Conservation (phyloP, 2,113 vertebrate genomes). For the Ctenomys sociabilis region DNA sequence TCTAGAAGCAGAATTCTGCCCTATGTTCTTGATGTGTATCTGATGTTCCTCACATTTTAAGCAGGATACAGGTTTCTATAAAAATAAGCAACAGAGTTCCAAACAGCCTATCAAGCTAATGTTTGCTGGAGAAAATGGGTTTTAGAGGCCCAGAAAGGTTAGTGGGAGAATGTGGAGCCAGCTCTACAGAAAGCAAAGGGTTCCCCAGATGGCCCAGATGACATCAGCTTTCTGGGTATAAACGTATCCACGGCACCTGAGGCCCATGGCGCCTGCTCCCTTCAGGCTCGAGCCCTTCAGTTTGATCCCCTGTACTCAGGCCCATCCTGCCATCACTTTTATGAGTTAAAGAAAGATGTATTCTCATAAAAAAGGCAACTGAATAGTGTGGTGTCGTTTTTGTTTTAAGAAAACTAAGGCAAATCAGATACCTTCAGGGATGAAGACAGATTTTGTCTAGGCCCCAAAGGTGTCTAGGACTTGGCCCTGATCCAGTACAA, state of each 20-base stretch:
- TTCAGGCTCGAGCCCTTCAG: not conserved
- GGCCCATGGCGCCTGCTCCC: not conserved
- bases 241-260: not conserved
- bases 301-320: not conserved
- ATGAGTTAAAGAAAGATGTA: not conserved
- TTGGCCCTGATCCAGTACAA: not conserved
- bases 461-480: not conserved
- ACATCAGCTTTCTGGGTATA: not conserved
- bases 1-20: not conserved
- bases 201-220: not conserved
- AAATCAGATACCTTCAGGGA: not conserved
- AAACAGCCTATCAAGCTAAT: not conserved
- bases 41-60: not conserved
- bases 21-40: not conserved
- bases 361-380: not conserved
- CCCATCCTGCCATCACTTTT: not conserved
- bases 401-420: slow-evolving; percentile 33
- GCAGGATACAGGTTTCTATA: not conserved
- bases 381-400: not conserved
- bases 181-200: not conserved
- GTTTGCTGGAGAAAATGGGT: not conserved
- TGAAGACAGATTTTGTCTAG: not conserved
- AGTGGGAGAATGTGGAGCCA: not conserved
- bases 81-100: not conserved
- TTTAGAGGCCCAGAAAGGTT: not conserved